These are phyloP conservation scores for Taenaris catops DNA, from an alignment of 2,888 invertebrate genomes.

Conservation along the genomic window DNA sequence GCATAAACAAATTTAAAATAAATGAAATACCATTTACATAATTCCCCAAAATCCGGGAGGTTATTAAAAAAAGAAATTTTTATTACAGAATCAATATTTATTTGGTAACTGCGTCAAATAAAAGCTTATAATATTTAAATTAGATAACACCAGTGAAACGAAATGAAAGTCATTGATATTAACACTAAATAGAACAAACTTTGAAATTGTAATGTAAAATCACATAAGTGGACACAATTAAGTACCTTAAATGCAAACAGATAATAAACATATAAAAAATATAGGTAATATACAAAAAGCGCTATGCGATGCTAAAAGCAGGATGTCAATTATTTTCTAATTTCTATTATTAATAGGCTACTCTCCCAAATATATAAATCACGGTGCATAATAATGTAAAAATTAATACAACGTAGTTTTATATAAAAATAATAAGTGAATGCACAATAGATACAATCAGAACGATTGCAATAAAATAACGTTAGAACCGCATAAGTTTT, in stretches of 20 bases:
- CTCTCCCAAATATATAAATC: constrained; percentile 58
- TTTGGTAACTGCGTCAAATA: constrained; percentile 66
- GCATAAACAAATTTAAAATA: too few relatives aligned
- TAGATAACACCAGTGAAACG: neutral
- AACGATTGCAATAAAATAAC: too few relatives aligned
- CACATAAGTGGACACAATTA: constrained; percentile 23
- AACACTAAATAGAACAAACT: neutral
- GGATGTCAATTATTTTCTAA: constrained; percentile 34
- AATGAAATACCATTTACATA: too few relatives aligned
- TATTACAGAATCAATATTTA: constrained; percentile 21
- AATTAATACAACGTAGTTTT: constrained; percentile 47
- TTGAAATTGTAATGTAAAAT: neutral
- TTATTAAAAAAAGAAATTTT: too few relatives aligned
- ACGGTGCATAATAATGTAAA: constrained; percentile 68
- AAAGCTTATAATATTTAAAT: constrained; percentile 17
- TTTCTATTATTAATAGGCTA: constrained; percentile 42
- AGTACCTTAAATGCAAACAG: constrained; percentile 34
- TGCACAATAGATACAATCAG: constrained; percentile 31
- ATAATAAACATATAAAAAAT: constrained; percentile 33
- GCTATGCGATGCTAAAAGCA: constrained; percentile 65
- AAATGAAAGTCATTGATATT: neutral
- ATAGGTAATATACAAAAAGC: constrained; percentile 33
- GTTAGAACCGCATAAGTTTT: too few relatives aligned
- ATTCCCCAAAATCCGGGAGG: too few relatives aligned
- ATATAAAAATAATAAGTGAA: constrained; percentile 57